A percentile compares a stretch with the other conserved stretches of the same genome.
Evolutionary conservation across 2,113 vertebrate species (phyloP).

Genomic region (Sceloporus tristichus): DNA sequence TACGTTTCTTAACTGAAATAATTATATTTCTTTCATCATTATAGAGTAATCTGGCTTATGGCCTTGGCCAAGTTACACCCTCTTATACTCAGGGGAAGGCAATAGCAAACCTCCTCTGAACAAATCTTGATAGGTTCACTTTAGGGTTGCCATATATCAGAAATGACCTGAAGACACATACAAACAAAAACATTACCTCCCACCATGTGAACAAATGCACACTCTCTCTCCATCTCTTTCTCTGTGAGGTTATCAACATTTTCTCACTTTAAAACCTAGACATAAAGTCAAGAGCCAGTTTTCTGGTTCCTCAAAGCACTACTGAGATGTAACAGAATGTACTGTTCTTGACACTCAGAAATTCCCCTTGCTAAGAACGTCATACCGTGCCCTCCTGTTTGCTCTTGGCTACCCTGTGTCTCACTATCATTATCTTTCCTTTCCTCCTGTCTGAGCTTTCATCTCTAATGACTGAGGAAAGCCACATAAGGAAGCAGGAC

Average conservation of each 20-base stretch:
- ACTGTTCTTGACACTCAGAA: background rate
- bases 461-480: background rate
- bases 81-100: too few relatives aligned
- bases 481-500: background rate
- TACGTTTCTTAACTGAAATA: background rate
- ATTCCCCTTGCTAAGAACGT: background rate
- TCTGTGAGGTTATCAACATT: background rate
- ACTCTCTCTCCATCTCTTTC: too few relatives aligned
- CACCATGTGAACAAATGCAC: too few relatives aligned
- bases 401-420: background rate
- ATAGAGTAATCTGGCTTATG: background rate
- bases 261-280: background rate
- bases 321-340: constrained; percentile 16
- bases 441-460: background rate
- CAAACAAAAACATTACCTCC: too few relatives aligned
- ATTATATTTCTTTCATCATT: background rate
- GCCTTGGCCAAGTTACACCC: too few relatives aligned
- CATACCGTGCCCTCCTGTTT: background rate
- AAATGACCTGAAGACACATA: too few relatives aligned
- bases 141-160: too few relatives aligned
- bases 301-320: background rate
- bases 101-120: too few relatives aligned
- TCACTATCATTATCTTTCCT: background rate
- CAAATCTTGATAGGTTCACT: too few relatives aligned
- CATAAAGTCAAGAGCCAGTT: background rate